These are phyloP conservation scores for Apodemus sylvaticus DNA, from an alignment of 2,113 vertebrate genomes.

Conservation along the genomic window DNA sequence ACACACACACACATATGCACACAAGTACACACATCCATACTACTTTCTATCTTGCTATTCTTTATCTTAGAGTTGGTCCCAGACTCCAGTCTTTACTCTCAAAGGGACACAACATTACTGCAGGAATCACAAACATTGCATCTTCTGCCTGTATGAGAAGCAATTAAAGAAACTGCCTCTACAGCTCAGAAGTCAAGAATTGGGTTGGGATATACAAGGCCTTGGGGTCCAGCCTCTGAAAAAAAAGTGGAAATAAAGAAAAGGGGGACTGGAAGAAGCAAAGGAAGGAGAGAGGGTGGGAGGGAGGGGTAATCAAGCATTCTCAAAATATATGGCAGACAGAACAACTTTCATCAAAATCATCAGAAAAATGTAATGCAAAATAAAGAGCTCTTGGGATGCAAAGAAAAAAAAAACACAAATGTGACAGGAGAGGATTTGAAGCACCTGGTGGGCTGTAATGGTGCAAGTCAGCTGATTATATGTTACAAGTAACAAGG, in stretches of 20 bases:
- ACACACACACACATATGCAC: not conserved
- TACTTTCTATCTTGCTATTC: not conserved
- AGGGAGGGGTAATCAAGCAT: not conserved
- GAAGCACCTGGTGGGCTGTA: constrained; percentile 45
- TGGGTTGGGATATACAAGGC: not conserved
- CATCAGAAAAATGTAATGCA: not conserved
- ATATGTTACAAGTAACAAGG: constrained; percentile 47
- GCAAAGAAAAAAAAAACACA: not conserved
- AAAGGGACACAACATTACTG: not conserved
- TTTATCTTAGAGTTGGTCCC: not conserved
- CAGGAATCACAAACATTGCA: not conserved
- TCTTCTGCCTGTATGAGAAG: not conserved
- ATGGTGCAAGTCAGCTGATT: constrained; percentile 42
- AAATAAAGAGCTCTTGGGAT: constrained; percentile 35
- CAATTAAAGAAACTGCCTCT: not conserved
- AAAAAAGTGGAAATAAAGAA: not conserved
- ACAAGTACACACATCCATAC: not conserved
- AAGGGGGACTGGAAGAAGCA: not conserved
- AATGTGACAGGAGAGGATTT: constrained; percentile 8
- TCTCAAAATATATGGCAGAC: not conserved
- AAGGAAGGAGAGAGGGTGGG: too few relatives aligned
- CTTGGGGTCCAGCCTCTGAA: not conserved
- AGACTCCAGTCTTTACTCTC: not conserved
- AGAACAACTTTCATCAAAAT: constrained; percentile 19
- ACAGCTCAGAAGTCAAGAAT: not conserved